A percentile compares a stretch with the other conserved stretches of the same genome.
phyloP scores from a whole-genome alignment of 2,797 vertebrate species.

The Catharus ustulatus region DNA sequence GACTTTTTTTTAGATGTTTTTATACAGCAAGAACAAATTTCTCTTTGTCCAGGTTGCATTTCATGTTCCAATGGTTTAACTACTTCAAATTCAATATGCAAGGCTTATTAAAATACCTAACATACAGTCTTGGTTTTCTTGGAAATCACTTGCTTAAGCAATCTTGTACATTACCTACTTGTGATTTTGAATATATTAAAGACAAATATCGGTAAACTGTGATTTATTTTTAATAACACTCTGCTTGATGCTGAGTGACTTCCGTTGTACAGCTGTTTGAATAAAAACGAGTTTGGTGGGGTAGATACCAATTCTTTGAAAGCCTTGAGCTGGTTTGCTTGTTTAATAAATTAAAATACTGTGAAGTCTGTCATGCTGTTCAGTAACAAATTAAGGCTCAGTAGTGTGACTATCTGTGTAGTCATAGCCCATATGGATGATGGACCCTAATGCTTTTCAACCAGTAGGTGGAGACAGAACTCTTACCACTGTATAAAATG shows the following conservation, averaged over 20 bases:
- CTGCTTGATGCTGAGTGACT: background rate
- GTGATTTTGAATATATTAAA: background rate
- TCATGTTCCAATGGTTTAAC: background rate
- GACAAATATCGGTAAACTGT: background rate
- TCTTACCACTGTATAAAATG: background rate
- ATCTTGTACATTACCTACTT: background rate
- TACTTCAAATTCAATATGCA: background rate
- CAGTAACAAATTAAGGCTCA: background rate
- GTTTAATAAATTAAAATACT: background rate
- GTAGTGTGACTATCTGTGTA: background rate
- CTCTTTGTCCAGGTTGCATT: background rate
- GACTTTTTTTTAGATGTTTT: background rate
- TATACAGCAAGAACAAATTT: background rate
- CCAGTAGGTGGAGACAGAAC: slow-evolving; percentile 41
- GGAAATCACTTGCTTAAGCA: background rate
- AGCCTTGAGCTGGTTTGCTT: background rate
- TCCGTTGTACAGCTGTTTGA: background rate
- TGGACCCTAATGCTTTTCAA: background rate
- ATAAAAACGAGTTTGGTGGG: background rate
- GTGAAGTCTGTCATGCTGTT: background rate
- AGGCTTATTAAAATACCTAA: background rate
- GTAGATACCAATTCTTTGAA: background rate
- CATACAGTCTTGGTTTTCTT: background rate
- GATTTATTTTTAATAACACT: background rate
- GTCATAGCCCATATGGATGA: background rate